A percentile compares a stretch with the other conserved stretches of the same genome.
Conservation (phyloP, 2,888 invertebrate species). For the Synanthedon tipuliformis region DNA sequence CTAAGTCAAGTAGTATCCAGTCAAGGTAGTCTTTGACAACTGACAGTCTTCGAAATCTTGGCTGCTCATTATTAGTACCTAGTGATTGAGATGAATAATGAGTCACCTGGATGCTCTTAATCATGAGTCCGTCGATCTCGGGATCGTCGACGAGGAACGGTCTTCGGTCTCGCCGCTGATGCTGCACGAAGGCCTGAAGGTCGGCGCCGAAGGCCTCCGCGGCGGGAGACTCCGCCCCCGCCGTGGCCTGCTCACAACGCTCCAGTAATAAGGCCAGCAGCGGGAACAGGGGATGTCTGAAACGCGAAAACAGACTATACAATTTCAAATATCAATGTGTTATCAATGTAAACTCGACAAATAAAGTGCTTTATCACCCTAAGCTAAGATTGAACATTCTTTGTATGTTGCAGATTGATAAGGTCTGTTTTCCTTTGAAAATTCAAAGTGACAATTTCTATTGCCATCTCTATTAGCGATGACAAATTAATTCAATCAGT, state of each 20-base stretch:
- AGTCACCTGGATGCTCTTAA: constrained; percentile 62
- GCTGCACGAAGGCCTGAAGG: constrained; percentile 88
- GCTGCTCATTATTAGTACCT: background rate
- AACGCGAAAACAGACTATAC: background rate
- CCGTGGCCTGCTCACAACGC: constrained; percentile 96
- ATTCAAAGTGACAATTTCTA: too few relatives aligned
- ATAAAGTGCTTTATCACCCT: too few relatives aligned
- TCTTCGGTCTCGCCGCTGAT: constrained; percentile 86
- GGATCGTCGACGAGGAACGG: constrained; percentile 91
- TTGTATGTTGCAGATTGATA: too few relatives aligned
- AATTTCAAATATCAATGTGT: too few relatives aligned
- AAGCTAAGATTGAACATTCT: too few relatives aligned
- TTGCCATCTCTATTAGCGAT: too few relatives aligned
- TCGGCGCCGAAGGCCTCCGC: constrained; percentile 92
- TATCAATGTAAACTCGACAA: too few relatives aligned
- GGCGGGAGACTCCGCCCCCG: constrained; percentile 85
- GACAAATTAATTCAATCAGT: too few relatives aligned
- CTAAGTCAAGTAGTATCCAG: too few relatives aligned
- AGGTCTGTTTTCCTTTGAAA: too few relatives aligned
- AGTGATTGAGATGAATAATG: background rate
- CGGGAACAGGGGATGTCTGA: constrained; percentile 93
- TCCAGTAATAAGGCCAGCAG: constrained; percentile 91
- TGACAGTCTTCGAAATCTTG: background rate
- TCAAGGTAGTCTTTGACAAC: too few relatives aligned
- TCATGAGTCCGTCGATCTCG: constrained; percentile 89